Evolutionary conservation across 2,888 invertebrate genomes (phyloP), one percentile per base, ranked within the genome.

Genomic region (Therioaphis trifolii): DNA sequence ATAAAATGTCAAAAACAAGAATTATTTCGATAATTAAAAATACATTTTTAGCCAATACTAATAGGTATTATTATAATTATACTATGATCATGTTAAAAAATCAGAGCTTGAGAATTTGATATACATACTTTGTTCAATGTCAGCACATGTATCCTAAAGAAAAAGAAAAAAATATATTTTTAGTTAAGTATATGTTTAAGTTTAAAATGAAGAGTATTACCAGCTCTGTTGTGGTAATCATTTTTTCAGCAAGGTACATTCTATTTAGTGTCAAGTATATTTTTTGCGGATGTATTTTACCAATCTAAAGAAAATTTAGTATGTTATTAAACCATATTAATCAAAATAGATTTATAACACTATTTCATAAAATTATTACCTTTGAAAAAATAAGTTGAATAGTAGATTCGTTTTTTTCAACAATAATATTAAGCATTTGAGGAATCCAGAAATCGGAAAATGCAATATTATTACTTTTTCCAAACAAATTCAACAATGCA

Each of bases 391-490:
- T 63, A 35, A 24, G 72, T 21, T 24, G 7, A 74, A 82, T 49
- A 1, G 7, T 15, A n/a, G 7, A 15, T 18, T 49, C 11, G 15
- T 72, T 49, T 29, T 63, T 72, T 40, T 82, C 72, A 18, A 82
- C 29, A 18, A 72, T 35, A 24, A 63, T 74, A 35, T 74, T 74
- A 2, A 82, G 49, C n/a, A 82, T 24, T 63, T 82, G 72, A 61
- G 72, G 52, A 46, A 82, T 12, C 82, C 82, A 82, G 72, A 52
- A 63, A 63, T 72, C 72, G 24, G 71, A 63, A 71, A 58, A 71
- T 24, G 4, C 24, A 63, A 82, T 40, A 49, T 63, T 52, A 74
- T 63, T 52, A 74, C 58, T 35, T 49, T 49, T 46, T 66, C 63
- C 49, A 49, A 82, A 18, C 18, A 21, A n/a, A 7, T 18, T 14